Percentiles rank a stretch among this genome's conserved stretches.
Evolutionary conservation across 2,888 invertebrate species (phyloP).

Genomic region (Phyto melanocephala): DNA sequence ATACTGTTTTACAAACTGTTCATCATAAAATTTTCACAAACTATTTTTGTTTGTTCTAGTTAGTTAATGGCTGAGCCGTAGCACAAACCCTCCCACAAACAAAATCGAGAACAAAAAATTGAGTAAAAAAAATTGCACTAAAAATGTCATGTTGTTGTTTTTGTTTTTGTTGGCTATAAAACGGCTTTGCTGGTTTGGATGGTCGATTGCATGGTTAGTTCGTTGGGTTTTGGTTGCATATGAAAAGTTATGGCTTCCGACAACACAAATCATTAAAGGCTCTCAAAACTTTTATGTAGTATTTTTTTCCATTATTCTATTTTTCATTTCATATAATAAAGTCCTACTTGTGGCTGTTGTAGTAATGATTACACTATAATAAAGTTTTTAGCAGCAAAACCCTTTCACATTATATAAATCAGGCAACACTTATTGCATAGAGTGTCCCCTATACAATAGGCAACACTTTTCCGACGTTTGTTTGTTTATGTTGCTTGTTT

Average conservation of each 20-base stretch:
- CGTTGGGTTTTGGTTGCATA: slow-evolving; percentile 29
- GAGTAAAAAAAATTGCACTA: slow-evolving; percentile 5
- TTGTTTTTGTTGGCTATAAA: not conserved
- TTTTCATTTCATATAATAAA: not conserved
- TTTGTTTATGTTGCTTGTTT: not conserved
- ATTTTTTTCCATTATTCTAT: not conserved
- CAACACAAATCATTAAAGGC: slow-evolving; percentile 61
- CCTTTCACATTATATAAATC: slow-evolving; percentile 22
- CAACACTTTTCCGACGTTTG: slow-evolving; percentile 1
- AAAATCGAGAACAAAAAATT: not conserved
- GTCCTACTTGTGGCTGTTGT: slow-evolving; percentile 37
- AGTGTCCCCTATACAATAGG: slow-evolving; percentile 32
- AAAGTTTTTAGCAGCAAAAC: slow-evolving; percentile 13
- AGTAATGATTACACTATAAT: slow-evolving; percentile 48
- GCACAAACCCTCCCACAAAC: not conserved
- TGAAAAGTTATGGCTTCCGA: slow-evolving; percentile 63
- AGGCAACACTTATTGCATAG: slow-evolving; percentile 49
- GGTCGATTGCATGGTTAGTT: not conserved
- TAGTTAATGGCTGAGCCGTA: slow-evolving; percentile 37
- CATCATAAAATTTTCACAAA: slow-evolving; percentile 47
- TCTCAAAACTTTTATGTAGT: not conserved
- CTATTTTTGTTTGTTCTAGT: slow-evolving; percentile 52
- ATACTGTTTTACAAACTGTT: slow-evolving; percentile 39
- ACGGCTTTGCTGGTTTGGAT: not conserved
- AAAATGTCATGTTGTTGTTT: slow-evolving; percentile 38